Percentiles rank a stretch among this genome's conserved stretches.
Conservation (phyloP, 2,888 invertebrate species). For the Micoletzkya japonica region DNA sequence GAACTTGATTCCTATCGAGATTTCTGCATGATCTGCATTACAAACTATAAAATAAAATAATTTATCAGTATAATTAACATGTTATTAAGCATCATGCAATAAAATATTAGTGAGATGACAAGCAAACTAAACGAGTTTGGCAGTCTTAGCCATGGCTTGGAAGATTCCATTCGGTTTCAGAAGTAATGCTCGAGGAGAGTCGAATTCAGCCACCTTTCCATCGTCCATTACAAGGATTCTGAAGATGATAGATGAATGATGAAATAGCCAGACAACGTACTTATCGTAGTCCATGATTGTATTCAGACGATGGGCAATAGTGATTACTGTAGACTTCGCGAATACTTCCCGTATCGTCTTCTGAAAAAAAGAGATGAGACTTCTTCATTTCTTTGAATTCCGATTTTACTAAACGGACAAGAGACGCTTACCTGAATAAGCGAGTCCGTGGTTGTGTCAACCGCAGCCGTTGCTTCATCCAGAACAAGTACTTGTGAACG, state of each 20-base stretch:
- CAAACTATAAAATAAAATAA: too few relatives aligned
- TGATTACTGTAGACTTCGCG: slow-evolving; percentile 46
- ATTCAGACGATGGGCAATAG: slow-evolving; percentile 48
- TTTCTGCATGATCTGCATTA: too few relatives aligned
- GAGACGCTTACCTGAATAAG: slow-evolving; percentile 66
- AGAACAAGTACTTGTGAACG: slow-evolving; percentile 69
- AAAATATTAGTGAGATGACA: too few relatives aligned
- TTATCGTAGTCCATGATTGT: slow-evolving; percentile 52
- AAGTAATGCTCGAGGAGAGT: slow-evolving; percentile 44
- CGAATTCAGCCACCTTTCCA: slow-evolving; percentile 46
- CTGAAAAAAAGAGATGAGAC: slow-evolving; percentile 21
- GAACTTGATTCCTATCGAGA: too few relatives aligned
- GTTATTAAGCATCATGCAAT: background rate
- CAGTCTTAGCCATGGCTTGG: slow-evolving; percentile 47
- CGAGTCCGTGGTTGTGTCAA: slow-evolving; percentile 69
- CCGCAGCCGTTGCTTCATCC: slow-evolving; percentile 70
- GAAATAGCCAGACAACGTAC: slow-evolving; percentile 5
- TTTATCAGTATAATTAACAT: too few relatives aligned
- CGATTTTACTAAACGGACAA: background rate
- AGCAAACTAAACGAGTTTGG: slow-evolving; percentile 41
- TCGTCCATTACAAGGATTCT: slow-evolving; percentile 51
- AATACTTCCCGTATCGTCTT: slow-evolving; percentile 46
- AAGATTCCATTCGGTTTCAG: slow-evolving; percentile 44
- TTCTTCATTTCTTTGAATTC: background rate
- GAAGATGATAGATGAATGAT: slow-evolving; percentile 14